Base-by-base conservation (phyloP, 2,797 vertebrate species). In the Denticeps clupeoides region DNA sequence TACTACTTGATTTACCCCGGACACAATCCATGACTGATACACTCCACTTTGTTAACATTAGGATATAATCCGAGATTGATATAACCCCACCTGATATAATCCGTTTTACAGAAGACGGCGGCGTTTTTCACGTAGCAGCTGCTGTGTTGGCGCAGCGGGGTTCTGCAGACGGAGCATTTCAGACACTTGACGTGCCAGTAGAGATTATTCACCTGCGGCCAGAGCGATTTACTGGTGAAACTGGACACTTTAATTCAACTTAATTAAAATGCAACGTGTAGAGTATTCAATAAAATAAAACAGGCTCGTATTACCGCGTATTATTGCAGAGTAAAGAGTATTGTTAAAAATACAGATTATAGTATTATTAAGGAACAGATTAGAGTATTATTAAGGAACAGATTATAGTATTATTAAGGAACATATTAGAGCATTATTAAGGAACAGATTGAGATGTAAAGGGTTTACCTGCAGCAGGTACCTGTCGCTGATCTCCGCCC, bases 181-280 rank as follows among this genome's bases (percentile, higher is more conserved):
- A 99, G 88, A 51, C 94, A 99, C 44, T 88, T 87, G 53, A 97
- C 89, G 0, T 99, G 94, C 94, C 94, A 99, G 77, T 90, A 95
- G 72, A 93, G 64, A 59, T 90, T 85, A 21, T 93, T 98, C 43
- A 99, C 92, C 94, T 99, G 29, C n/a, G n/a, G n/a, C n/a, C n/a
- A n/a, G n/a, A n/a, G n/a, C n/a, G n/a, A n/a, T n/a, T n/a, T n/a
- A n/a, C n/a, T 21, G 18, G 24, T 1, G 2, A 9, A n/a, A n/a
- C n/a, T n/a, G n/a, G n/a, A n/a, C n/a, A n/a, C n/a, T n/a, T n/a
- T n/a, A n/a, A n/a, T n/a, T 2, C 15, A 16, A 32, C 10, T 22
- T 46, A 41, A 13, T 35, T 10, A 28, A 22, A 15, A 1, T 1
- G 5, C 6, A 27, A 18, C 19, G 25, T 19, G 27, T 35, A 21